phyloP scores from a whole-genome alignment of 2,113 vertebrate species.

The Hymenochirus boettgeri region DNA sequence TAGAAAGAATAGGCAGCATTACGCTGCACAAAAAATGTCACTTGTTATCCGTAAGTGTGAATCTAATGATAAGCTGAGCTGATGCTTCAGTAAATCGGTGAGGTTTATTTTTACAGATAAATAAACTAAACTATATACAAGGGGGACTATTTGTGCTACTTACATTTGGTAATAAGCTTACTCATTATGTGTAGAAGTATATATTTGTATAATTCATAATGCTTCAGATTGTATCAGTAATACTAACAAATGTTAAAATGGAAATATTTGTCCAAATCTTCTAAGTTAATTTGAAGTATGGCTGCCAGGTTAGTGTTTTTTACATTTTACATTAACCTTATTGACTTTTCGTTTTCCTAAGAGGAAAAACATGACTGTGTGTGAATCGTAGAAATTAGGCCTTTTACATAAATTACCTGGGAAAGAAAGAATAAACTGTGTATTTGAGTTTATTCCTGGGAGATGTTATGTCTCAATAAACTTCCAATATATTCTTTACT shows the following conservation, averaged over 20 bases:
- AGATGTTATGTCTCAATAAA: background rate
- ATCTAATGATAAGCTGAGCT: too few relatives aligned
- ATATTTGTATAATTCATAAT: too few relatives aligned
- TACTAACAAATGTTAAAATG: background rate
- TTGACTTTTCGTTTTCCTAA: constrained; percentile 11
- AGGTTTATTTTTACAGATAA: too few relatives aligned
- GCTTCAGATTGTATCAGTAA: too few relatives aligned
- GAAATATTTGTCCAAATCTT: constrained; percentile 7
- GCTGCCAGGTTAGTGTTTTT: background rate
- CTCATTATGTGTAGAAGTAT: too few relatives aligned
- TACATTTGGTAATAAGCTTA: too few relatives aligned
- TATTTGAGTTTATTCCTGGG: background rate
- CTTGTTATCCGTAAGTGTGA: too few relatives aligned
- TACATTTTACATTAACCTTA: constrained; percentile 21
- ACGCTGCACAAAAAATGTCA: too few relatives aligned
- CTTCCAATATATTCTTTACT: background rate
- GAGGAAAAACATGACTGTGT: constrained; percentile 19
- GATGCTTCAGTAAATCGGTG: too few relatives aligned
- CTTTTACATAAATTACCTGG: constrained; percentile 1
- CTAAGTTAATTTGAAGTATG: constrained; percentile 11
- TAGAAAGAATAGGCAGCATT: too few relatives aligned
- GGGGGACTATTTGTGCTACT: too few relatives aligned
- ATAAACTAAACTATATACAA: too few relatives aligned
- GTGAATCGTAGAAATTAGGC: constrained; percentile 15
- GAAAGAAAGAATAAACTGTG: background rate